Evolutionary conservation across 2,113 vertebrate species (phyloP).

Genomic region (Tachysurus vachellii): DNA sequence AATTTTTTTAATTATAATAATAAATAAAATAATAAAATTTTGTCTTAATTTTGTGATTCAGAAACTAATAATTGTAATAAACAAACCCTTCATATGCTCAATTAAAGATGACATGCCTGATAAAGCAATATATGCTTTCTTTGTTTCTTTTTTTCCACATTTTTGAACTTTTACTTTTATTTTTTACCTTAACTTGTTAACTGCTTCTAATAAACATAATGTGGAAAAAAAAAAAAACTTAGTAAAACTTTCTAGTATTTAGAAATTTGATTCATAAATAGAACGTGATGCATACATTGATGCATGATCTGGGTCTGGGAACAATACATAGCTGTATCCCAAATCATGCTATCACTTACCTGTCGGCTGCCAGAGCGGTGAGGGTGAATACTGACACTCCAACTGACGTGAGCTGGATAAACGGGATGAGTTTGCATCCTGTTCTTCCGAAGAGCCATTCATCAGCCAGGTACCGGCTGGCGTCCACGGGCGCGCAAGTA

Average conservation of each 20-base stretch:
- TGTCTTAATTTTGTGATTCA: not conserved
- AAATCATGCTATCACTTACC: constrained; percentile 73
- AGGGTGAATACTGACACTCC: constrained; percentile 98
- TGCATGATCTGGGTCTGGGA: not conserved
- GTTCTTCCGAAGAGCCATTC: constrained; percentile 92
- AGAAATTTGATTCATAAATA: too few species aligned
- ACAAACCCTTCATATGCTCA: too few species aligned
- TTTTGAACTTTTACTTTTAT: not conserved
- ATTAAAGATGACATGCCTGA: too few species aligned
- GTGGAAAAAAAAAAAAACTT: not conserved
- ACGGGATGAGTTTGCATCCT: constrained; percentile 95
- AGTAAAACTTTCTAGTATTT: not conserved
- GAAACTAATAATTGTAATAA: too few species aligned
- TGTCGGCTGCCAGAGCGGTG: constrained; percentile 94
- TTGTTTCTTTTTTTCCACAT: not conserved
- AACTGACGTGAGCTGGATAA: constrained; percentile 95
- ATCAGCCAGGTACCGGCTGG: constrained; percentile 88
- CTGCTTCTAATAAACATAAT: not conserved
- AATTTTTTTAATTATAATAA: too few species aligned
- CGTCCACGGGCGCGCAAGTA: constrained; percentile 96
- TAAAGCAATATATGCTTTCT: too few species aligned
- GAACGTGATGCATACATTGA: not conserved
- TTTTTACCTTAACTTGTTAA: not conserved
- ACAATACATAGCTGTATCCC: not conserved
- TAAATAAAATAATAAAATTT: too few species aligned